Evolutionary conservation across 2,113 vertebrate genomes (phyloP), one percentile per base, ranked within the genome.

Genomic region (Thamnaconus septentrionalis): DNA sequence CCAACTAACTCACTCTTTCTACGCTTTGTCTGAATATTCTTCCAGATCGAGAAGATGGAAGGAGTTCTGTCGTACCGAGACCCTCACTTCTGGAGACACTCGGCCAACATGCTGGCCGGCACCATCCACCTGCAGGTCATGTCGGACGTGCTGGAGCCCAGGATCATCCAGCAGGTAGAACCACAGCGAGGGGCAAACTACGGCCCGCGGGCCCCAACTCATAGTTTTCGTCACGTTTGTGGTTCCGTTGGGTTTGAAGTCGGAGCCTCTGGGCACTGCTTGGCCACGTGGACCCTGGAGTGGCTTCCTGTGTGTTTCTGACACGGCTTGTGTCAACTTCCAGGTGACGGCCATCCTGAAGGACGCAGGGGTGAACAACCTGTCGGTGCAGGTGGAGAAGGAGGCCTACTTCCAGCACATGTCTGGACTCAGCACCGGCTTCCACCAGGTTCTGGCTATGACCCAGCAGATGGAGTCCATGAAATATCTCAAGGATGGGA

Each of bases 321-420:
- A 31, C 18, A 2, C 18, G 18, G 18, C 18, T 31, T 31, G 18
- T 31, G 18, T 31, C 1, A 5, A 3, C 63, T 1, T 31, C 12
- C 74, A 99, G 97, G 96, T 98, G 71, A 96, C 95, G 46, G 91
- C 94, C 4, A 85, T 97, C 76, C 83, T 99, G 77, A 98, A 99
- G 89, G 96, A 99, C 64, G 94, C 92, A 1, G 97, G 97, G 0
- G 94, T 98, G 66, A 98, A 98, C 66, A 98, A 98, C 54, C 86
- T 98, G 75, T 96, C 96, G 0, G 90, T 99, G n/a, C 97, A 99
- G 82, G 94, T 98, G 83, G 97, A 99, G 87, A 99, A 99, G 85
- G 97, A 98, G 64, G 95, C 96, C 1, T 99, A 98, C 85, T 98
- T 99, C 85, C 97, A 99, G 77, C 96, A 99, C 78, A 98, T 98